Conservation (phyloP, 2,797 vertebrate species). For the Threskiornis aethiopicus region DNA sequence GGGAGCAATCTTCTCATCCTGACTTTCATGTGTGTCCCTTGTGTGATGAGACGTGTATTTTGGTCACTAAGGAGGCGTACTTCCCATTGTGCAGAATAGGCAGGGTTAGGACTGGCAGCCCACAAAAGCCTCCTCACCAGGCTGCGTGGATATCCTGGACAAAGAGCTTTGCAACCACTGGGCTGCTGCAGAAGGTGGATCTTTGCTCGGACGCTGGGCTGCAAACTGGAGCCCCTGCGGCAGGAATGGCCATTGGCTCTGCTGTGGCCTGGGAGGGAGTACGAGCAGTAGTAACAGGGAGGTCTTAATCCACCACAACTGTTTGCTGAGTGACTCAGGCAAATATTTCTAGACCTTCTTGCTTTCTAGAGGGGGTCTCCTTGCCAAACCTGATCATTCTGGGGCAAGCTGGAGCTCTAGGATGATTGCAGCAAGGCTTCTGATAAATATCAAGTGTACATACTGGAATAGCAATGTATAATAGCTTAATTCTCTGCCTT, state of each 20-base stretch:
- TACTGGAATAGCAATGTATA: neutral
- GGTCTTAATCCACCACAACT: neutral
- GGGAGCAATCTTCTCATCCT: neutral
- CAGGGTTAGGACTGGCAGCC: neutral
- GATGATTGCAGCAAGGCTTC: neutral
- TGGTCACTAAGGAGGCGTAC: neutral
- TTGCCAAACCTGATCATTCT: neutral
- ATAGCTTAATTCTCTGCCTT: neutral
- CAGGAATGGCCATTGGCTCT: neutral
- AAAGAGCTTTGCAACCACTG: neutral
- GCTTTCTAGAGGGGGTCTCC: neutral
- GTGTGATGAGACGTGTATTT: neutral
- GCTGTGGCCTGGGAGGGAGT: neutral
- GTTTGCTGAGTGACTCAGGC: neutral
- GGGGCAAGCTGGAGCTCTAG: neutral
- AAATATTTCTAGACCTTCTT: neutral
- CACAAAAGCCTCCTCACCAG: neutral
- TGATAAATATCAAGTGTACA: neutral
- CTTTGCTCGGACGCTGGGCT: accelerated
- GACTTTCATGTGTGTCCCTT: neutral
- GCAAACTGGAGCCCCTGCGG: neutral
- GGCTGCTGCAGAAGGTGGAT: neutral
- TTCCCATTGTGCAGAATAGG: neutral
- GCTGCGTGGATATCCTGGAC: neutral
- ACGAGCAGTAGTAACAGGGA: neutral